Evolutionary conservation across 2,113 vertebrate species (phyloP).

Genomic region (Eolophus roseicapilla): DNA sequence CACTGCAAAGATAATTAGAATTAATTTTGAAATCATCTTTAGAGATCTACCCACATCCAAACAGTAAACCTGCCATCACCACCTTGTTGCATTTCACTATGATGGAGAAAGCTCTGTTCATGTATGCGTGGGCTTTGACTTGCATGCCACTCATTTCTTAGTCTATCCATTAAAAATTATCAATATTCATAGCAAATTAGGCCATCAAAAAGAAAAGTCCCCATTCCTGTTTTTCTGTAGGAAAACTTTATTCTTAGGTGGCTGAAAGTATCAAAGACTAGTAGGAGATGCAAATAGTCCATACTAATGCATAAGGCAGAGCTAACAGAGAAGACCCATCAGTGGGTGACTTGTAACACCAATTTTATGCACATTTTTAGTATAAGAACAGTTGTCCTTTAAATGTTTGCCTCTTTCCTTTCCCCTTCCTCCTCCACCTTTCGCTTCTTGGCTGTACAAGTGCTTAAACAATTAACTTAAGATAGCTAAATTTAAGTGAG

Average conservation of each 20-base stretch:
- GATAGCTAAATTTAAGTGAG: background rate
- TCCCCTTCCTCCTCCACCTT: rapidly evolving
- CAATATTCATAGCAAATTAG: background rate
- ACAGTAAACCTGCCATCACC: background rate
- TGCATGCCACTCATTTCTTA: rapidly evolving
- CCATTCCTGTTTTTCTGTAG: background rate
- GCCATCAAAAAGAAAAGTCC: background rate
- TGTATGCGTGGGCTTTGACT: background rate
- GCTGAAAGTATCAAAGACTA: background rate
- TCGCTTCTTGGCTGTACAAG: background rate
- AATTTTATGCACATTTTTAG: background rate
- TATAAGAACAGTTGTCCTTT: background rate
- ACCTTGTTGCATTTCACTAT: background rate
- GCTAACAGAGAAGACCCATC: background rate
- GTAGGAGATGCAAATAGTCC: background rate
- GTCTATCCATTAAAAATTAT: background rate
- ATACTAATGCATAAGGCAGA: background rate
- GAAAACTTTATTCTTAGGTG: background rate
- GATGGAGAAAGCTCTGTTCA: background rate
- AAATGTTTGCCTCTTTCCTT: background rate
- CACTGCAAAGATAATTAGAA: background rate
- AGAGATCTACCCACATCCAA: background rate
- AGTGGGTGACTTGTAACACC: background rate
- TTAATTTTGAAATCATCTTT: background rate
- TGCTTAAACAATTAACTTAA: background rate